These are phyloP conservation scores for Fringilla coelebs DNA, from an alignment of 2,797 vertebrate species.

Conservation along the genomic window DNA sequence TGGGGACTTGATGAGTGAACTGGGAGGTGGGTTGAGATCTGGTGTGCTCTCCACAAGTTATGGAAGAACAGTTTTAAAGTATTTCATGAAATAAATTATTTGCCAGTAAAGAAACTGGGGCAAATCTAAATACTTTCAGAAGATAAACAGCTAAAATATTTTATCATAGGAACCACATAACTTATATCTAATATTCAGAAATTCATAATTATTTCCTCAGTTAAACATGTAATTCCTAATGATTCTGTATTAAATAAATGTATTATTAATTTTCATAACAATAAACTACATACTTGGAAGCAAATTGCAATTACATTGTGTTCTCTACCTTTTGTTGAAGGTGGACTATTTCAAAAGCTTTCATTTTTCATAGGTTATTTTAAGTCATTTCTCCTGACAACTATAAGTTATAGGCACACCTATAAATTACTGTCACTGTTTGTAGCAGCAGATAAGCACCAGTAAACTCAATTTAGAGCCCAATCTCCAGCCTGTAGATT, in stretches of 20 bases:
- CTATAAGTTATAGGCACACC: not conserved
- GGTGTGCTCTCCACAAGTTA: not conserved
- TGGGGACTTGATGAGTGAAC: not conserved
- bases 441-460: not conserved
- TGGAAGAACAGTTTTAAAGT: not conserved
- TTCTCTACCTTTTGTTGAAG: not conserved
- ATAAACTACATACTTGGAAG: not conserved
- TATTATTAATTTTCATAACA: not conserved
- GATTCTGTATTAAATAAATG: not conserved
- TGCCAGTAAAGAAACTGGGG: not conserved
- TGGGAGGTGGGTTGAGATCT: not conserved
- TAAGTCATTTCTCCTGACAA: not conserved
- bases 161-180: not conserved
- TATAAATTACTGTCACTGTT: not conserved
- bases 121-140: not conserved
- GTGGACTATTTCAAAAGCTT: not conserved
- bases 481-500: not conserved
- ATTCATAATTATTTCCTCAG: not conserved
- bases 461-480: not conserved
- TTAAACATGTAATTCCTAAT: not conserved
- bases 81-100: not conserved
- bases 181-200: not conserved
- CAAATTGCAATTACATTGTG: not conserved
- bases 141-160: not conserved
- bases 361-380: not conserved